Evolutionary conservation across 2,113 vertebrate species (phyloP).

Genomic region (Coptodon bakossiorum): DNA sequence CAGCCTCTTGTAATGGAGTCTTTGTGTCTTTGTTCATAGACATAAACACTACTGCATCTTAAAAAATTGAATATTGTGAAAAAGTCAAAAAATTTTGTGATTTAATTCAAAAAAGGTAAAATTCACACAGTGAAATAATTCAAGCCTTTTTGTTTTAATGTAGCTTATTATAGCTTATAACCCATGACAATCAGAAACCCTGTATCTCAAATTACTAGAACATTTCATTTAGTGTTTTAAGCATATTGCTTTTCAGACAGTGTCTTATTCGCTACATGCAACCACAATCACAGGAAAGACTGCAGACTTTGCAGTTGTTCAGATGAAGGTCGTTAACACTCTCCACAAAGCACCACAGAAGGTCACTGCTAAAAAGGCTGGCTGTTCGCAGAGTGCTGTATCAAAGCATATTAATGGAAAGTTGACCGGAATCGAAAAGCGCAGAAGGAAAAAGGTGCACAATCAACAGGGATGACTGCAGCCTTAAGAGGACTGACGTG

Average conservation of each 20-base stretch:
- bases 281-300: not conserved
- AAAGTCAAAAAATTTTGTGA: rapidly evolving
- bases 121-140: not conserved
- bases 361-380: not conserved
- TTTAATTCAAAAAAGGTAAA: not conserved
- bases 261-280: not conserved
- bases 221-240: not conserved
- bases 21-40: not conserved
- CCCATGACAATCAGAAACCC: not conserved
- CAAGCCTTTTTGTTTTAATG: not conserved
- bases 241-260: not conserved
- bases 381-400: not conserved
- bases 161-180: not conserved
- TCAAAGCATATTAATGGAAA: not conserved
- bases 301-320: not conserved
- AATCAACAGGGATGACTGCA: not conserved
- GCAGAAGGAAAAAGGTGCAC: not conserved
- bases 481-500: not conserved
- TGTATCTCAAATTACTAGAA: not conserved
- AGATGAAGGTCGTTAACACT: not conserved
- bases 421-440: not conserved
- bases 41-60: not conserved
- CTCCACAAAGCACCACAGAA: not conserved
- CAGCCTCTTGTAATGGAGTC: not conserved
- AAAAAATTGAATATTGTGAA: not conserved